A percentile compares a stretch with the other conserved stretches of the same genome.
Evolutionary conservation across 2,797 vertebrate genomes (phyloP).

Genomic region (Spinus pinus): DNA sequence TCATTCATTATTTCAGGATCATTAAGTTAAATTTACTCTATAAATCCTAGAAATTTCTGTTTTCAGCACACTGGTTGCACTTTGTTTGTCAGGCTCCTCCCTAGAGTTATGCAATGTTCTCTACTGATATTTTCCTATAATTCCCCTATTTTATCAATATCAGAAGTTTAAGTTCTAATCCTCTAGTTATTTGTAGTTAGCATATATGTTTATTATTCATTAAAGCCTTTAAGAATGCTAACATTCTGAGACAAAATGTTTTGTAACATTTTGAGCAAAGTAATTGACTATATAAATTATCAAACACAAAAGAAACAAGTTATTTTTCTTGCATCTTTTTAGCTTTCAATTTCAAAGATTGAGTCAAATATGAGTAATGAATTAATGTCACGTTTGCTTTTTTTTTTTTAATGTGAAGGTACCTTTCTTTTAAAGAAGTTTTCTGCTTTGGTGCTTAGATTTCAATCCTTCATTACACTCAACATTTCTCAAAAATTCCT

Average conservation of each 20-base stretch:
- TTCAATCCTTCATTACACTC: background rate
- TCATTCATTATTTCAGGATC: background rate
- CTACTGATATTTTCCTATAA: background rate
- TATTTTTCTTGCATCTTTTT: background rate
- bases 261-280: background rate
- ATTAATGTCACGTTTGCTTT: background rate
- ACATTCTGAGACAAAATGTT: background rate
- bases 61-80: background rate
- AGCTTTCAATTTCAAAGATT: background rate
- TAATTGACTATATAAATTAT: background rate
- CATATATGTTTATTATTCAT: background rate
- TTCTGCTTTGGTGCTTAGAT: background rate
- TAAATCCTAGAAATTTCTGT: background rate
- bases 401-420: background rate
- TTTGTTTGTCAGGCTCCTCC: background rate
- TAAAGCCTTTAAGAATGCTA: background rate
- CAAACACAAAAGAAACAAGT: background rate
- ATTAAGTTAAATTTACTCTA: background rate
- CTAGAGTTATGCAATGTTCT: background rate
- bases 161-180: background rate
- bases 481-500: background rate
- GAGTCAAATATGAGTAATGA: background rate
- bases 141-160: background rate
- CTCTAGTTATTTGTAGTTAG: background rate
- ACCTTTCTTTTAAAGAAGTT: background rate